phyloP scores from a whole-genome alignment of 2,888 invertebrate species.

The Eurytoma californica region DNA sequence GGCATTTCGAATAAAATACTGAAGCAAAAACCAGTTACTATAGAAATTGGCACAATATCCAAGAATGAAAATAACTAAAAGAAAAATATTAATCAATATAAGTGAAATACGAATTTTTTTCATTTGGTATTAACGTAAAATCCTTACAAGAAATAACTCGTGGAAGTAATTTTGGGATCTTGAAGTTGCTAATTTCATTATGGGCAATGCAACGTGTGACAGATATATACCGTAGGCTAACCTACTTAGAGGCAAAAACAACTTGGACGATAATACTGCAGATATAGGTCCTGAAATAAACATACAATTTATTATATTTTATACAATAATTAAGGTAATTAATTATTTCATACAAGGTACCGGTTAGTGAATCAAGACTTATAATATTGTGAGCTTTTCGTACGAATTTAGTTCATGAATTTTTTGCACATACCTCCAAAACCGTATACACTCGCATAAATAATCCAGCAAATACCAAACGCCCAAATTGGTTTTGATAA shows the following conservation, averaged over 20 bases:
- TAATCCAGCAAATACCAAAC: constrained; percentile 75
- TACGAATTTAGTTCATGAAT: not conserved
- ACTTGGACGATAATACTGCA: constrained; percentile 58
- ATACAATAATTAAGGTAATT: not conserved
- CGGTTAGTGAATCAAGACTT: not conserved
- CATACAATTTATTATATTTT: not conserved
- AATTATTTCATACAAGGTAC: not conserved
- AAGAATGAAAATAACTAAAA: constrained; percentile 49
- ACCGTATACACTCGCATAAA: constrained; percentile 74
- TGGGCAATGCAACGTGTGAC: constrained; percentile 57
- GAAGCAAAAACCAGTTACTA: constrained; percentile 47
- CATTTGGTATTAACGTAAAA: not conserved
- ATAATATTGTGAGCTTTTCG: no score
- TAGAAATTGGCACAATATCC: constrained; percentile 37
- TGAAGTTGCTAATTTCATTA: constrained; percentile 38
- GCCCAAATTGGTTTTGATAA: constrained; percentile 75
- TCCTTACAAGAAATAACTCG: constrained; percentile 39
- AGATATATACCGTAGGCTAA: constrained; percentile 61
- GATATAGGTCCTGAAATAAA: constrained; percentile 57
- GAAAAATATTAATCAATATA: not conserved
- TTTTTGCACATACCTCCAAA: not conserved
- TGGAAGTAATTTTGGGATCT: constrained; percentile 55
- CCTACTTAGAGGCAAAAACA: constrained; percentile 60
- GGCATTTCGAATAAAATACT: constrained; percentile 55
- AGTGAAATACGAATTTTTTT: not conserved